Evolutionary conservation across 2,797 vertebrate genomes (phyloP), one percentile per base, ranked within the genome.

Genomic region (Melopsittacus undulatus): DNA sequence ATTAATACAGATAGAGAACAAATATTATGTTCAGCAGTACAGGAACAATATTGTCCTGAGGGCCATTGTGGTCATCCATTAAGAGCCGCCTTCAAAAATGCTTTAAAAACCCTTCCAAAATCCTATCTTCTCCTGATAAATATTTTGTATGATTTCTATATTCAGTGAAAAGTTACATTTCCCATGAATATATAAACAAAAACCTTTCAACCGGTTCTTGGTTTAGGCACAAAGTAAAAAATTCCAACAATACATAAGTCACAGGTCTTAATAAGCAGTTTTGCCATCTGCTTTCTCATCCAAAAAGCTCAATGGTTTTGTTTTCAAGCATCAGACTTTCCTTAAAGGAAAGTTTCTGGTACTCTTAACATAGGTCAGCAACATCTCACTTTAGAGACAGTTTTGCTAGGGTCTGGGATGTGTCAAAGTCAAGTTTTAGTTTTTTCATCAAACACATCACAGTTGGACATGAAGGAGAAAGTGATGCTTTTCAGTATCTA

Each of bases 41-140:
- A 88, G 88, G 95, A 96, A 92, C 42, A 74, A 86, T 34, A 52
- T 11, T 88, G 29, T 67, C 80, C 91, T 94, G 40, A 84, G 88
- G 67, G 63, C 27, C 61, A 27, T n/a, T 45, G 67, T 32, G 56
- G 22, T 84, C 52, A 89, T 80, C 45, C 48, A 72, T 89, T 91
- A 92, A 57, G 12, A 92, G 22, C 4, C 7, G 32, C 38, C 77
- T 93, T 78, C 52, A 83, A 66, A 38, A 64, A 62, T 75, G 30
- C 6, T 77, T 94, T 89, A 84, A 94, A 90, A 94, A 46, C 22
- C 19, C 22, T 84, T 90, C 34, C 15, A 64, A 74, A 93, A 80
- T 80, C 64, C 56, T 56, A 4, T 26, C 6, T 69, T 66, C 21
- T 81, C 14, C 59, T 73, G 24, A 12, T 68, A 67, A 45, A 24